Evolutionary conservation across 2,113 vertebrate species (phyloP).

Genomic region (Equus przewalskii): DNA sequence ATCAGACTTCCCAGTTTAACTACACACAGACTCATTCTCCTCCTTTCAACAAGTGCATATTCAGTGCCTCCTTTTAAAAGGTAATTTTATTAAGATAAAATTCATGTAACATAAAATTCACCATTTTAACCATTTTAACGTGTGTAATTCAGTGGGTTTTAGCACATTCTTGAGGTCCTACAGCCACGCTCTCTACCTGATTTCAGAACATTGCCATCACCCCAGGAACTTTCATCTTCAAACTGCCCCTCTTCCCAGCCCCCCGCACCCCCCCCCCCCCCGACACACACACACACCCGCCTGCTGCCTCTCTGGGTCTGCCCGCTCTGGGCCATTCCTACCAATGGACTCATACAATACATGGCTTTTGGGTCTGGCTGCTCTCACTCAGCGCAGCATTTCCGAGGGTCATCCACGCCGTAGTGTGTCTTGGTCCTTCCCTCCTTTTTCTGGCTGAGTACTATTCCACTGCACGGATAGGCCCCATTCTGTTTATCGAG

Average conservation of each 20-base stretch:
- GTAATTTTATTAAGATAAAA: not conserved
- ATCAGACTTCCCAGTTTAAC: not conserved
- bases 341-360: rapidly evolving
- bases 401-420: not conserved
- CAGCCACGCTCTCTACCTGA: not conserved
- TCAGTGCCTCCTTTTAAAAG: not conserved
- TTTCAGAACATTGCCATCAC: not conserved
- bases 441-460: not conserved
- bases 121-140: not conserved
- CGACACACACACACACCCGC: rapidly evolving
- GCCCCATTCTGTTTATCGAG: rapidly evolving
- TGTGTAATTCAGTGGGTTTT: not conserved
- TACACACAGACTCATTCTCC: not conserved
- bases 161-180: not conserved
- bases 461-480: rapidly evolving
- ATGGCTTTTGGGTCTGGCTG: not conserved
- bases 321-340: not conserved
- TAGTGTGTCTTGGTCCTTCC: rapidly evolving
- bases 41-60: not conserved
- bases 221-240: not conserved
- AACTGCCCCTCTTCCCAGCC: not conserved
- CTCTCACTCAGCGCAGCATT: too few species aligned
- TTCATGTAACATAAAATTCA: not conserved
- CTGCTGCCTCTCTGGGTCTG: not conserved
- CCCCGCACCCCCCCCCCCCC: too few species aligned